Base-by-base conservation (phyloP, 2,113 vertebrate genomes). In the Xenotilapia leptura region DNA sequence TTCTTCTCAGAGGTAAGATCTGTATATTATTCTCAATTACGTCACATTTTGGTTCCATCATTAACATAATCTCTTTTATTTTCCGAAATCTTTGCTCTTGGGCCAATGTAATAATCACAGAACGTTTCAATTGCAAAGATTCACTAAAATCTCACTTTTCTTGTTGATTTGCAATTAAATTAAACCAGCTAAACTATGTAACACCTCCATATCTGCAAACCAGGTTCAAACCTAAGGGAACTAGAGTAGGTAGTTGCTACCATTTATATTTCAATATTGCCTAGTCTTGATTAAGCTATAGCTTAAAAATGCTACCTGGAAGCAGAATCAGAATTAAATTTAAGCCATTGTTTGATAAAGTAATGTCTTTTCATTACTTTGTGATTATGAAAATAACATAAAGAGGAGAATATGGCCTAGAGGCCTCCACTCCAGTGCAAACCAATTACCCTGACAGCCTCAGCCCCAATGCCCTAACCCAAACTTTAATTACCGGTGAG, bases 1-100 rank as follows among this genome's bases (percentile, higher is more conserved):
- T 99, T 99, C 97, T 99, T 99, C 96, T 97, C 98, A 83, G 99
- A 99, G 98, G 99, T 99, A 95, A 95, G 97, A 28, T 13, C 23
- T 82, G 17, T 19, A 6, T 40, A 9, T 70, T 31, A 2, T 47
- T 56, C 33, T 28, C 49, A 4, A 53, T 23, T 23, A 54, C 0
- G 2, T 77, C 73, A 77, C 54, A 38, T 49, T 82, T 56, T 51
- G 5, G 4, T 68, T 9, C 11, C 28, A 73, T 14, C 12, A 10
- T 42, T 51, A 21, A 45, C 55, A 73, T 5, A 21, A 28, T 56
- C 7, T 70, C 9, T 56, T 65, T 65, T 53, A 17, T 42, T 82
- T 85, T 73, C 13, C 0, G 2, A 6, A 15, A 28, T n/a, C 4
- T 62, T 3, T 77, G 79, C 8, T 58, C 10, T 47, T 73, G 40